These are phyloP conservation scores for Paraplagusia blochii DNA, from an alignment of 2,113 vertebrate genomes.

Conservation along the genomic window DNA sequence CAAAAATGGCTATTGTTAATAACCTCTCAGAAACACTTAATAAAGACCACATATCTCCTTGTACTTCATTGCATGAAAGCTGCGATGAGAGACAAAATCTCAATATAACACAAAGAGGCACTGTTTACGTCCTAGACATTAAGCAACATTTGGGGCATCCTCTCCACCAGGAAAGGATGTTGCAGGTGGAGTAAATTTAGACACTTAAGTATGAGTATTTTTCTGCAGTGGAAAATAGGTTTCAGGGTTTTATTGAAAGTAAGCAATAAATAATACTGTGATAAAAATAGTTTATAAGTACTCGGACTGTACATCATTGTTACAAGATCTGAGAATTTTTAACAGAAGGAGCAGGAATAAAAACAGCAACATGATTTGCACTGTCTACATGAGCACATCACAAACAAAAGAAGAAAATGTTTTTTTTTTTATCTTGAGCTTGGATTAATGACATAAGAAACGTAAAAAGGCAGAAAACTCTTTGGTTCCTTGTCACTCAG, in stretches of 20 bases:
- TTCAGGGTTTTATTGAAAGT: conserved; percentile 99
- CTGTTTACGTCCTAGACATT: too few species aligned
- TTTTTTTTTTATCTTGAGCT: conserved; percentile 65
- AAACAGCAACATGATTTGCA: conserved; percentile 79
- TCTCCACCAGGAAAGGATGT: background rate
- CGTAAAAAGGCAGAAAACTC: conserved; percentile 29
- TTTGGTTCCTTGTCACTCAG: conserved; percentile 42
- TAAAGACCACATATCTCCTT: too few species aligned
- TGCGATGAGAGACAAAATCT: too few species aligned
- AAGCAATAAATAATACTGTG: conserved; percentile 99
- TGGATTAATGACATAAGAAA: background rate
- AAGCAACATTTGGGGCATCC: too few species aligned
- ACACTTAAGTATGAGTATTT: conserved; percentile 47
- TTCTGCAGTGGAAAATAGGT: conserved; percentile 91
- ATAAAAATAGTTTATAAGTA: conserved; percentile 99
- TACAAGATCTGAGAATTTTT: conserved; percentile 83
- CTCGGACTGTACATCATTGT: conserved; percentile 96
- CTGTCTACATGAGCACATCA: conserved; percentile 72
- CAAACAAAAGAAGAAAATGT: conserved; percentile 57
- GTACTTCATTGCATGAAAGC: too few species aligned
- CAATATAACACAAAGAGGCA: too few species aligned
- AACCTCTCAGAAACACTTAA: too few species aligned
- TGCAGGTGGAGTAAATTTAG: background rate
- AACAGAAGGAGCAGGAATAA: conserved; percentile 77
- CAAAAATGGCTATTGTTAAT: too few species aligned